Evolutionary conservation across 2,797 vertebrate species (phyloP).

Genomic region (Phalanger gymnotis): DNA sequence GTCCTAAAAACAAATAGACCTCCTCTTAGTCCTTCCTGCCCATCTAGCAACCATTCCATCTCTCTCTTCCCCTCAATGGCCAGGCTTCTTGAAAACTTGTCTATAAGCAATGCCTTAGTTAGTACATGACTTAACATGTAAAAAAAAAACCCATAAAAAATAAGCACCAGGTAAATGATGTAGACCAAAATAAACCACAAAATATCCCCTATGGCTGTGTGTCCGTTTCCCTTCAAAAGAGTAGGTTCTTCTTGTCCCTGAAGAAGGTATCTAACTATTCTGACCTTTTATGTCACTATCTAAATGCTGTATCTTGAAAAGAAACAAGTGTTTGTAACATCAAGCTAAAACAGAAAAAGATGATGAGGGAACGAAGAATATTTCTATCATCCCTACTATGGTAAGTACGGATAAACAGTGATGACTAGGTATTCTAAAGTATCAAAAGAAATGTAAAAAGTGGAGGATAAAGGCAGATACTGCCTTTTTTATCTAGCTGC

Average conservation of each 20-base stretch:
- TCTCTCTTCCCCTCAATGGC: background rate
- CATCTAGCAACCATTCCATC: background rate
- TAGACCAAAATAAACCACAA: background rate
- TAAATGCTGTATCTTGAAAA: background rate
- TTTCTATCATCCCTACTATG: background rate
- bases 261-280: background rate
- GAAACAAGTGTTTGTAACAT: background rate
- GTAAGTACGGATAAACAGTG: background rate
- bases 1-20: background rate
- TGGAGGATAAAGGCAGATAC: background rate
- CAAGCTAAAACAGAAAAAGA: background rate
- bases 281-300: background rate
- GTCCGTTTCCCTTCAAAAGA: background rate
- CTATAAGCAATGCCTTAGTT: background rate
- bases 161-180: background rate
- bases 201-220: background rate
- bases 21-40: background rate
- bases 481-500: background rate
- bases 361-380: background rate
- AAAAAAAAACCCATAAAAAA: background rate
- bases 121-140: background rate
- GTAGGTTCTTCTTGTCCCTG: background rate
- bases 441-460: background rate
- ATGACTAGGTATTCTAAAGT: background rate
- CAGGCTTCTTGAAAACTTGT: background rate